Percentiles rank a stretch among this genome's conserved stretches.
These are phyloP conservation scores for Phymatocera aterrima DNA, from an alignment of 2,888 invertebrate genomes.

Conservation along the genomic window DNA sequence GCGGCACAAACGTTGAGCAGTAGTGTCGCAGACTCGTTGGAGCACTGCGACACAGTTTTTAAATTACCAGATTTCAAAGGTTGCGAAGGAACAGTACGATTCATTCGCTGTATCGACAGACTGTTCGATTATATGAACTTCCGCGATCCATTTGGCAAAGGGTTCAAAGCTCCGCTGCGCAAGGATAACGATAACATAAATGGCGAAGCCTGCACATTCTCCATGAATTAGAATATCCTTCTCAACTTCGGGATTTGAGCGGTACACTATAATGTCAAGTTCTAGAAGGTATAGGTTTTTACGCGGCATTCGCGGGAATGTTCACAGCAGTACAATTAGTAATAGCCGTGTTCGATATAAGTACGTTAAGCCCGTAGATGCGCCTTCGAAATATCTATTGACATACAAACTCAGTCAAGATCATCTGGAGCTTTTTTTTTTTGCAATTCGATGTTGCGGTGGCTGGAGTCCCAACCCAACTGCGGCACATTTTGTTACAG, in stretches of 20 bases:
- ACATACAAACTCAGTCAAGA: neutral
- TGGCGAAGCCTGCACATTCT: constrained; percentile 38
- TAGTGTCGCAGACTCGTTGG: constrained; percentile 58
- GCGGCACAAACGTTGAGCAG: constrained; percentile 57
- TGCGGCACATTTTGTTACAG: constrained; percentile 10
- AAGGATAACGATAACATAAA: constrained; percentile 48
- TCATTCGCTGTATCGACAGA: constrained; percentile 52
- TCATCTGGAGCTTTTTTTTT: constrained; percentile 4
- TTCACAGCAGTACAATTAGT: neutral
- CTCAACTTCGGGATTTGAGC: neutral
- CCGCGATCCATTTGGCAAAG: constrained; percentile 54
- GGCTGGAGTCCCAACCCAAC: constrained; percentile 10
- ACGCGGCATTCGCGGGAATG: constrained; percentile 6
- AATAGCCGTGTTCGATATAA: neutral
- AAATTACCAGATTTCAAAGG: constrained; percentile 47
- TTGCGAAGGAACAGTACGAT: constrained; percentile 53
- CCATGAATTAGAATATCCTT: constrained; percentile 16
- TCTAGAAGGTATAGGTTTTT: neutral
- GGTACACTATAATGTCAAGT: neutral
- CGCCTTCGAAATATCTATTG: neutral
- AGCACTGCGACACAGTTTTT: constrained; percentile 43
- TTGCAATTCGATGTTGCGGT: neutral
- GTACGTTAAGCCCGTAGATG: neutral
- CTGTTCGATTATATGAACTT: constrained; percentile 57
- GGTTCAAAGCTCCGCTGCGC: constrained; percentile 54